Conservation (phyloP, 2,113 vertebrate genomes). For the Elaphurus davidianus region DNA sequence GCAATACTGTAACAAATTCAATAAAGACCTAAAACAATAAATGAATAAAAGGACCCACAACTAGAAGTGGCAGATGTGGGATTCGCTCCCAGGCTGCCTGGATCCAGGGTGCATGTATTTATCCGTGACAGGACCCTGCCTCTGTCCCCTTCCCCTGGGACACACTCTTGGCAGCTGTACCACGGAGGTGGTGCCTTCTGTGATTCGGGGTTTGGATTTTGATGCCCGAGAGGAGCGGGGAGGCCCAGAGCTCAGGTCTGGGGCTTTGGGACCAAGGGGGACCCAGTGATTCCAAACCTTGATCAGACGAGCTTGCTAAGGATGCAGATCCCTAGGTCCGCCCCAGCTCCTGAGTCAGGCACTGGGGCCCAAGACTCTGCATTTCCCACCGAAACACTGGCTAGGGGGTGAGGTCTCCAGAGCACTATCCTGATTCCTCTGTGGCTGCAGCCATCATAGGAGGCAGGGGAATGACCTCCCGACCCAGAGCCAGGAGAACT, state of each 20-base stretch:
- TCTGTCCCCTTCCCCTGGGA: background rate
- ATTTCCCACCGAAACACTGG: background rate
- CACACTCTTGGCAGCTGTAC: background rate
- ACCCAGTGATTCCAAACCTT: background rate
- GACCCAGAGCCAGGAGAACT: background rate
- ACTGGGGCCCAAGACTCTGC: background rate
- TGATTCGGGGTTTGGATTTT: background rate
- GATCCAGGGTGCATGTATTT: background rate
- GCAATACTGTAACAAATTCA: background rate
- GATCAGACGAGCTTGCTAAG: background rate
- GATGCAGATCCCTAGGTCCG: background rate
- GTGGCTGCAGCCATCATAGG: background rate
- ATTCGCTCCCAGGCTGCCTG: background rate
- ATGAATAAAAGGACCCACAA: background rate
- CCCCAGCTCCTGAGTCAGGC: background rate
- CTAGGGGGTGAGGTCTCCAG: background rate
- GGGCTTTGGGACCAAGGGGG: background rate
- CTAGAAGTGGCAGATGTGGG: background rate
- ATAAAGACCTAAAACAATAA: background rate
- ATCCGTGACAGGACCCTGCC: background rate
- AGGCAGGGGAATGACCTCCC: background rate
- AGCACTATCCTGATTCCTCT: accelerated
- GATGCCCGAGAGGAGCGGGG: background rate
- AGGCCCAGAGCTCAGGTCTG: background rate
- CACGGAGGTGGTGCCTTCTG: background rate